Percentiles rank a stretch among this genome's conserved stretches.
Evolutionary conservation across 2,888 invertebrate species (phyloP).

Genomic region (Chymomyza procnemis): DNA sequence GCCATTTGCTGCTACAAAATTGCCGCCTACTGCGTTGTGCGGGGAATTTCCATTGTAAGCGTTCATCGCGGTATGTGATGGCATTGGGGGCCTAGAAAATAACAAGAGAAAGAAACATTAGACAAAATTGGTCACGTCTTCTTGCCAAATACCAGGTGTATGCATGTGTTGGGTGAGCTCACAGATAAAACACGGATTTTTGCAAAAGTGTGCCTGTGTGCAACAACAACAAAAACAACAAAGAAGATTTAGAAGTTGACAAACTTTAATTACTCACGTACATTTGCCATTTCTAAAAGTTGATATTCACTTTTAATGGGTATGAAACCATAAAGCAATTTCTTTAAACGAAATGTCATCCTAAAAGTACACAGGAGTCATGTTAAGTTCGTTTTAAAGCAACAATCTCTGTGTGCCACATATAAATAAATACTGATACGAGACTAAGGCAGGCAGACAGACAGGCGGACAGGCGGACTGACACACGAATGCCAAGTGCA

Average conservation of each 20-base stretch:
- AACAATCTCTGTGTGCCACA: slow-evolving; percentile 2
- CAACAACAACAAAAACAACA: slow-evolving; percentile 28
- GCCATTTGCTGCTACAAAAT: slow-evolving; percentile 45
- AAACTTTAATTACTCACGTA: slow-evolving; percentile 64
- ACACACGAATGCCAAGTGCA: slow-evolving; percentile 3
- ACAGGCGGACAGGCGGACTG: slow-evolving; percentile 1
- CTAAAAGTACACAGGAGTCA: slow-evolving; percentile 56
- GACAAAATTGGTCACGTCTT: not conserved
- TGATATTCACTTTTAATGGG: slow-evolving; percentile 74
- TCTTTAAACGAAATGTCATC: slow-evolving; percentile 73
- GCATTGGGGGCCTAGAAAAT: slow-evolving; percentile 68
- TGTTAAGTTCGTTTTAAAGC: slow-evolving; percentile 14
- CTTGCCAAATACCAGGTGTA: slow-evolving; percentile 6
- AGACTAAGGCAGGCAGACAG: slow-evolving; percentile 6
- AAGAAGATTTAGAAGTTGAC: slow-evolving; percentile 1
- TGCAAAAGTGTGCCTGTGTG: slow-evolving; percentile 40
- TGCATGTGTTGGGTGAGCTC: slow-evolving; percentile 1
- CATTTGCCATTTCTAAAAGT: slow-evolving; percentile 72
- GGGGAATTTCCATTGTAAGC: slow-evolving; percentile 75
- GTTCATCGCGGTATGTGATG: slow-evolving; percentile 74
- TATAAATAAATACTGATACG: slow-evolving; percentile 4
- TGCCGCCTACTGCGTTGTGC: slow-evolving; percentile 50
- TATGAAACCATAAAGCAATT: slow-evolving; percentile 75
- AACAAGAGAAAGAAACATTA: slow-evolving; percentile 21
- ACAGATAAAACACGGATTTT: slow-evolving; percentile 13